Conservation (phyloP, 2,888 invertebrate genomes). For the Hymenopus coronatus region DNA sequence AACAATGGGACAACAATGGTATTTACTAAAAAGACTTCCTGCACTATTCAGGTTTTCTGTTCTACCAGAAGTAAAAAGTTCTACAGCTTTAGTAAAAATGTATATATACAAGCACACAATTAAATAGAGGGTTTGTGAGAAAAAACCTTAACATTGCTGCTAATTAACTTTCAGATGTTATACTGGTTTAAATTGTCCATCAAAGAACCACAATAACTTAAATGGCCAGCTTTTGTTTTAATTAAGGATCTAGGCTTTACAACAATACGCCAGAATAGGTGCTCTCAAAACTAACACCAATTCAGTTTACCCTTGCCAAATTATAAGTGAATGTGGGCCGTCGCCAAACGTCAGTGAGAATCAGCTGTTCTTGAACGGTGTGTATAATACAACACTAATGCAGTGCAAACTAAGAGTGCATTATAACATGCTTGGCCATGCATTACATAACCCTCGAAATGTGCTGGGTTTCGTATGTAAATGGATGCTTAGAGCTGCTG, state of each 20-base stretch:
- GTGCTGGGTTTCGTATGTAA: neutral
- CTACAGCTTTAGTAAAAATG: too few relatives aligned
- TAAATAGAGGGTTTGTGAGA: too few relatives aligned
- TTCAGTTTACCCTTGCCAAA: neutral
- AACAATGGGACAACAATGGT: too few relatives aligned
- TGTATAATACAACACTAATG: neutral
- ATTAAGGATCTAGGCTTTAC: neutral
- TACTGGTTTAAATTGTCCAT: neutral
- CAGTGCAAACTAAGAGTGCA: neutral
- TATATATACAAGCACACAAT: too few relatives aligned
- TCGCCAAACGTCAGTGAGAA: neutral
- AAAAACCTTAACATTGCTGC: too few relatives aligned
- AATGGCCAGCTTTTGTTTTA: neutral
- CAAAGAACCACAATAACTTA: neutral
- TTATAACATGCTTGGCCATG: neutral
- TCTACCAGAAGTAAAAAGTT: too few relatives aligned
- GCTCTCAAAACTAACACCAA: neutral
- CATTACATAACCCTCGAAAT: neutral
- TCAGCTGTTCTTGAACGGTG: neutral
- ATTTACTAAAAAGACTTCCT: too few relatives aligned
- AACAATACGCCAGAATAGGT: neutral
- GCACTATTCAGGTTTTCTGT: too few relatives aligned
- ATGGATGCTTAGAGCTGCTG: neutral
- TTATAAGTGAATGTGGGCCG: neutral
- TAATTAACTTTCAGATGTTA: neutral